These are phyloP conservation scores for Timema cristinae DNA, from an alignment of 2,888 invertebrate genomes.

Conservation along the genomic window DNA sequence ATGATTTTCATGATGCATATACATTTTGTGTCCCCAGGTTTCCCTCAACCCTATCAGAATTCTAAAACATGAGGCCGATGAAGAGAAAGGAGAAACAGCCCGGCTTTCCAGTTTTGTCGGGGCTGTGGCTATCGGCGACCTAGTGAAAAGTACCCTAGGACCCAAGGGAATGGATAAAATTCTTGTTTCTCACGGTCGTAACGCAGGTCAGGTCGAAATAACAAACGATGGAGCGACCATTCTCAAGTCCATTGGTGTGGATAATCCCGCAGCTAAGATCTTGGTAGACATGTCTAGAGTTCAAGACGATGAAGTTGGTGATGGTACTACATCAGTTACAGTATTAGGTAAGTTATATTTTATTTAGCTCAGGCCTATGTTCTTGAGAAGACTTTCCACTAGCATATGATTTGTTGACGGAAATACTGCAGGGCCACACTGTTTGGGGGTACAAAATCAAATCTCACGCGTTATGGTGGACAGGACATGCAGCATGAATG, in stretches of 20 bases:
- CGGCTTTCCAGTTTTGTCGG: conserved; percentile 97
- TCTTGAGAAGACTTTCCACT: too few species aligned
- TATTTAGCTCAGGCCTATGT: too few species aligned
- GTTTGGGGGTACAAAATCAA: too few species aligned
- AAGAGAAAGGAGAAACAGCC: conserved; percentile 96
- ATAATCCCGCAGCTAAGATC: conserved; percentile 98
- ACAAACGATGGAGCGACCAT: conserved; percentile 99
- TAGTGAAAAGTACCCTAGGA: conserved; percentile 96
- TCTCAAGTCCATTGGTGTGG: conserved; percentile 90
- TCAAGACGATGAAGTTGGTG: conserved; percentile 99
- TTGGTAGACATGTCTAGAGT: conserved; percentile 98
- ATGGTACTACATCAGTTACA: conserved; percentile 99
- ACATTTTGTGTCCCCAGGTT: conserved; percentile 51
- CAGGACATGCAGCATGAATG: too few species aligned
- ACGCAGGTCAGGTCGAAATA: conserved; percentile 81
- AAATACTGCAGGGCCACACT: too few species aligned
- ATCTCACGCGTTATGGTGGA: too few species aligned
- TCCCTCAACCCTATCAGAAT: conserved; percentile 92
- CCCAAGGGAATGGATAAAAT: conserved; percentile 99
- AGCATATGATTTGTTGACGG: too few species aligned
- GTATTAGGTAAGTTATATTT: conserved; percentile 60
- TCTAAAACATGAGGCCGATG: conserved; percentile 92
- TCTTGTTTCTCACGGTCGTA: conserved; percentile 73
- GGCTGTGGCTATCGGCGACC: conserved; percentile 97
- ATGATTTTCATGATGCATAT: too few species aligned